Base-by-base conservation (phyloP, 2,888 invertebrate species). In the Phengaris arion region DNA sequence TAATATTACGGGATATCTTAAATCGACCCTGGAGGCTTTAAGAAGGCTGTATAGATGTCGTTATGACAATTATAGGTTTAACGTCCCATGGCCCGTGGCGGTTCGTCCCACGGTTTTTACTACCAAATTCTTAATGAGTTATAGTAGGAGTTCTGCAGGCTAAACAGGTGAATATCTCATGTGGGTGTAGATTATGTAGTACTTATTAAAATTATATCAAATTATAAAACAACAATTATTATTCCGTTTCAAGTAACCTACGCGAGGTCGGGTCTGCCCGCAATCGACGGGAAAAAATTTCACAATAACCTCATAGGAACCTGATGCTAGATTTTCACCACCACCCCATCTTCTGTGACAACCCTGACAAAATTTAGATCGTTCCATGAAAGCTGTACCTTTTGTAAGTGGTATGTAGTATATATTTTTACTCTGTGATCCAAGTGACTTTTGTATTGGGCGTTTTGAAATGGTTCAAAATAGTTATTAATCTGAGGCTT, bases 61-160 rank as follows among this genome's bases (percentile, higher is more conserved):
- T 64, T 64, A 64, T 64, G 64, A 64, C 64, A 64, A 64, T 64
- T 64, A 64, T 64, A 64, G 64, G 64, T 13, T 64, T 64, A 45
- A 64, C 64, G 64, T 35, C 64, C 13, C 0, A 22, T 64, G 12
- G 35, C 64, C 64, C 35, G 64, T 35, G 64, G 64, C 64, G 64
- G 35, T 6, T 6, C 64, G 64, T 64, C 64, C 64, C 64, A 64
- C 35, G 64, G 64, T 45, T 64, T 64, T 64, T 64, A 64, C 35
- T 45, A 64, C 64, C 35, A 6, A 64, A 64, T 64, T 45, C 64
- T 64, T 45, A 35, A 35, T 35, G 35, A 35, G 35, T 35, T 45
- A 45, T 2, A 22, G 48, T 52, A 52, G 52, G 45, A 64, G 22
- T 59, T 59, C 35, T 35, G 64, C 35, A 12, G 35, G 64, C 64